phyloP scores from a whole-genome alignment of 2,113 vertebrate genomes.

The Euleptes europaea region DNA sequence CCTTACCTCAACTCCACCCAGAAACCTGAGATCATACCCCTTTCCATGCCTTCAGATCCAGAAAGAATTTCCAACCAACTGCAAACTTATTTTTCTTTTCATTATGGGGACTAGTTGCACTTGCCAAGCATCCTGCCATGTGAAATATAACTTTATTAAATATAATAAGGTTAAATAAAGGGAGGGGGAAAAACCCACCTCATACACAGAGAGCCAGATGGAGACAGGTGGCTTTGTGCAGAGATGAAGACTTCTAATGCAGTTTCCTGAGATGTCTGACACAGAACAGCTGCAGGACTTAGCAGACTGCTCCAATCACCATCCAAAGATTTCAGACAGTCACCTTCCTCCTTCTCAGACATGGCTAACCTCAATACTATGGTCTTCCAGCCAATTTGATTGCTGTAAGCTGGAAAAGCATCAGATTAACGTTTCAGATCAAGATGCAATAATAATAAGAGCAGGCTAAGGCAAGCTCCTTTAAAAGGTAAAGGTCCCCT shows the following conservation, averaged over 20 bases:
- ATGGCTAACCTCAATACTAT: neutral
- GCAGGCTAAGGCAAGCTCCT: neutral
- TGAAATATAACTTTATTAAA: slow-evolving; percentile 40
- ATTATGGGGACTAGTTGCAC: neutral
- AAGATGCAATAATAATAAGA: neutral
- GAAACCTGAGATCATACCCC: neutral
- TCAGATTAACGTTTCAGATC: neutral
- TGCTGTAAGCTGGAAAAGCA: neutral
- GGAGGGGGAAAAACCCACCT: slow-evolving; percentile 17
- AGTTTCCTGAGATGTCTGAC: slow-evolving; percentile 23
- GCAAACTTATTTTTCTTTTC: neutral
- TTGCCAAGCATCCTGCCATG: slow-evolving; percentile 35
- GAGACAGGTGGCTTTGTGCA: slow-evolving; percentile 1
- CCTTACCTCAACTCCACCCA: too few relatives aligned
- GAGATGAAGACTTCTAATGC: neutral
- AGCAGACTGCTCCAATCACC: neutral
- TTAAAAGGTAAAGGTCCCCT: too few relatives aligned
- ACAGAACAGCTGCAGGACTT: neutral
- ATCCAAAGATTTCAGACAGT: neutral
- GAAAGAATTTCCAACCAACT: neutral
- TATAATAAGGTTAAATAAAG: slow-evolving; percentile 34
- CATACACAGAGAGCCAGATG: slow-evolving; percentile 12
- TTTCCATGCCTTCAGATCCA: neutral
- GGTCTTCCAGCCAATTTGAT: neutral
- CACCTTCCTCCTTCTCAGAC: neutral